Evolutionary conservation across 2,113 vertebrate genomes (phyloP).

Genomic region (Acanthisitta chloris): DNA sequence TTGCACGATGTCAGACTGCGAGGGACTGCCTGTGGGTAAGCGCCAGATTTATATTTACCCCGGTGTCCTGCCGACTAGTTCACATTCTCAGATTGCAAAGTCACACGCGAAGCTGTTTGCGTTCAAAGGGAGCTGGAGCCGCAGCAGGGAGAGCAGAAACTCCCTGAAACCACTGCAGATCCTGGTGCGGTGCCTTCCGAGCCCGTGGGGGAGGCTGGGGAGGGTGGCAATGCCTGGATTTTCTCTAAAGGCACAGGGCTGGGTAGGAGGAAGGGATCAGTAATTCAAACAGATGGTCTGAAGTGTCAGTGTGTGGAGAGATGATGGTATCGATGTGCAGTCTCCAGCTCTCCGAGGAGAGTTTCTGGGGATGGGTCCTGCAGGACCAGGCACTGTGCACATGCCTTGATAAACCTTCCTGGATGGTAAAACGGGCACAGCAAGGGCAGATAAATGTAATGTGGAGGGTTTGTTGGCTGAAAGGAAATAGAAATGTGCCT

Average conservation of each 20-base stretch:
- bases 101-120: background rate
- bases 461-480: background rate
- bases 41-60: conserved; percentile 80
- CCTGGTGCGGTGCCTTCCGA: background rate
- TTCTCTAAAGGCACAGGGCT: background rate
- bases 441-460: background rate
- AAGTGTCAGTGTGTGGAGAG: background rate
- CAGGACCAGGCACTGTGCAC: background rate
- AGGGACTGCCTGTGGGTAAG: conserved; percentile 91
- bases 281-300: background rate
- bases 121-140: background rate
- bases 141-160: background rate
- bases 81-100: conserved; percentile 67
- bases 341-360: background rate
- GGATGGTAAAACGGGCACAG: background rate
- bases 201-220: background rate
- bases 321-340: background rate
- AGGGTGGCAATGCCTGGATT: background rate
- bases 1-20: conserved; percentile 91
- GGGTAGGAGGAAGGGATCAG: background rate
- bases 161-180: background rate
- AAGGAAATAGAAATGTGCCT: background rate
- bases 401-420: background rate
- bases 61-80: conserved; percentile 2
- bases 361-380: background rate